Base-by-base conservation (phyloP, 2,888 invertebrate genomes). In the Caenorhabditis sp. region DNA sequence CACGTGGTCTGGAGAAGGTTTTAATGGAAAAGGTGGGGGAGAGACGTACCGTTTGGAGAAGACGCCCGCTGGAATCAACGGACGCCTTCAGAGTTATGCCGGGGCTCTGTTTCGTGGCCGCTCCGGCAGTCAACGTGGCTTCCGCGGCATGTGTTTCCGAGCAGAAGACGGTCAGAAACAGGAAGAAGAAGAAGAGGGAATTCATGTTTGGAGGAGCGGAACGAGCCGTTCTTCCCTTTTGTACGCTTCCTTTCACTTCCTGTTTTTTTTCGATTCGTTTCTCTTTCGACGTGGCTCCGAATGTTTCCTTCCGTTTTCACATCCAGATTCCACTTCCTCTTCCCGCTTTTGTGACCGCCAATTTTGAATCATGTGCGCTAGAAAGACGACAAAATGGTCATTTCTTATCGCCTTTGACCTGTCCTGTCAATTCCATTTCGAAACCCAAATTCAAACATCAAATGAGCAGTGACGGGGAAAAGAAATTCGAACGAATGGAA, bases 1-100 rank as follows among this genome's bases (percentile, higher is more conserved):
- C 62, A 62, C 6, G 41, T 41, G 8, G 52, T 20, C 62, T 62
- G 52, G n/a, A 61, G 11, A 6, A n/a, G n/a, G 15, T 9, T 13
- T 4, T 9, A 22, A 22, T 17, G 7, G 22, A n/a, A 30, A 5
- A n/a, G 3, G 2, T 46, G 4, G 9, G 20, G 20, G 6, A 32
- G 1, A 9, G 9, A 2, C 11, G 43, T 27, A 62, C 62, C 22
- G 52, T 62, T 9, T 52, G 52, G 41, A 39, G 27, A 15, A 63
- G 35, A 43, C 45, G 63, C 9, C 53, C 53, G 32, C 7, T 11
- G 1, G 6, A 5, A 17, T 63, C 53, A 43, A 63, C 63, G 7
- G n/a, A 30, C 17, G 63, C 52, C 6, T 11, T 41, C 20, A 63
- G 30, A 52, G 1, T 27, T 8, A 62, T 52, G 30, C 15, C 46